Evolutionary conservation across 2,888 invertebrate genomes (phyloP), one percentile per base, ranked within the genome.

Genomic region (Tipula confusa): DNA sequence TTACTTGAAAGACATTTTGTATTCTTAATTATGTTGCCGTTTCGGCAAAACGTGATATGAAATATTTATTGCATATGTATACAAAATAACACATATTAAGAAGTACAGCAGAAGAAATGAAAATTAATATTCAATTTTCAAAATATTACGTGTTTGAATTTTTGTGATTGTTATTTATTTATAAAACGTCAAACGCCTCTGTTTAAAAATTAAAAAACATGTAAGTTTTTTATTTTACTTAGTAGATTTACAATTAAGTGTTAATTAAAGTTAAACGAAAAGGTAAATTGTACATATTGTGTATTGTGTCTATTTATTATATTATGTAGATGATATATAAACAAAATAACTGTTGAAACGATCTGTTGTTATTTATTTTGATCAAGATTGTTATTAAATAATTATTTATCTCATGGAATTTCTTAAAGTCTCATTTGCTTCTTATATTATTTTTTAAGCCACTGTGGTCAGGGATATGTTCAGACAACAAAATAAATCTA

Each of bases 211-310:
- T 11, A 33, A 33, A 43, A 43, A 18, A 24, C 64, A 64, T 64
- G 64, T 64, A 64, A 64, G 7, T 31, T 31, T 43, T 43, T 43
- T n/a, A n/a, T n/a, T n/a, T n/a, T n/a, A n/a, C n/a, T 43, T 18
- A 24, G 64, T 64, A 15, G n/a, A 2, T 64, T 64, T 11, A 64
- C 18, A 24, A 64, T 24, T 24, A 24, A 64, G 64, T 64, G 64
- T 64, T 64, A 64, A 64, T 64, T 64, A 64, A 64, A 64, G 64
- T 24, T 64, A 64, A 64, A 24, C 64, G 24, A 64, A 64, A 64
- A 64, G 64, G 64, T 64, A 64, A 64, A 64, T 64, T 64, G 7
- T 64, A 24, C 24, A 64, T 64, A 24, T 9, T 18, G 2, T 43
- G n/a, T 24, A 24, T 9, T 64, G 24, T 15, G 15, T 15, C 15